Conservation (phyloP, 2,113 vertebrate genomes). For the Apteryx owenii region DNA sequence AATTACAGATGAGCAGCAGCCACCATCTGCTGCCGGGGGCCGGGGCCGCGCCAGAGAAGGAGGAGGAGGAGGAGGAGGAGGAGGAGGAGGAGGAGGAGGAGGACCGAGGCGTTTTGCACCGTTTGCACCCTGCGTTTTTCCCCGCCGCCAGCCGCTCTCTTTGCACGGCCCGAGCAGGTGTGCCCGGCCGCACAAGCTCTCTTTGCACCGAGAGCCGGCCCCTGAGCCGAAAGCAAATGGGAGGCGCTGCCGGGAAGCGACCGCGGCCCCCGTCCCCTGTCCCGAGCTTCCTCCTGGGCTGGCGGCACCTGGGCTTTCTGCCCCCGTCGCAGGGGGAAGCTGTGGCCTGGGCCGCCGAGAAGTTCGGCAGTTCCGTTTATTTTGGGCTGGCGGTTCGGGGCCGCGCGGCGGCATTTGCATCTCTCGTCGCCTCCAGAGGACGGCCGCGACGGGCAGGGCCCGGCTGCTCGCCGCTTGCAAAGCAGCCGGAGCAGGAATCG, state of each 20-base stretch:
- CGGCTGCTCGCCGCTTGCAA: background rate
- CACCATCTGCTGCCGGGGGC: background rate
- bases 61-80: background rate
- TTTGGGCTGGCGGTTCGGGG: background rate
- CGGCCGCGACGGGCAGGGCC: background rate
- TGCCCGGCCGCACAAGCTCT: background rate
- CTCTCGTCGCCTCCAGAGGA: fast-evolving
- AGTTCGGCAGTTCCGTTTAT: fast-evolving
- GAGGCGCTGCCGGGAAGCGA: too few relatives aligned
- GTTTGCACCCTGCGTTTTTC: background rate
- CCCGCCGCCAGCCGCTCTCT: background rate
- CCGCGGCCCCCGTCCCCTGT: too few relatives aligned
- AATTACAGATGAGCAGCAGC: constrained; percentile 47
- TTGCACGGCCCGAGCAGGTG: background rate
- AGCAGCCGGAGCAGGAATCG: background rate
- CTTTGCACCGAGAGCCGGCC: fast-evolving
- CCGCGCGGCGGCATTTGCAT: fast-evolving
- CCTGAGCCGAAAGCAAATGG: fast-evolving
- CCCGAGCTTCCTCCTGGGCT: background rate
- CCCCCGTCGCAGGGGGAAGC: background rate
- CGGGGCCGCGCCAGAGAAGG: background rate
- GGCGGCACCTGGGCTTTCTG: background rate
- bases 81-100: background rate
- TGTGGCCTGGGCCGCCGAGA: fast-evolving
- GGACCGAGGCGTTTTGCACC: background rate